Evolutionary conservation across 2,113 vertebrate genomes (phyloP).

Genomic region (Hydropotes inermis): DNA sequence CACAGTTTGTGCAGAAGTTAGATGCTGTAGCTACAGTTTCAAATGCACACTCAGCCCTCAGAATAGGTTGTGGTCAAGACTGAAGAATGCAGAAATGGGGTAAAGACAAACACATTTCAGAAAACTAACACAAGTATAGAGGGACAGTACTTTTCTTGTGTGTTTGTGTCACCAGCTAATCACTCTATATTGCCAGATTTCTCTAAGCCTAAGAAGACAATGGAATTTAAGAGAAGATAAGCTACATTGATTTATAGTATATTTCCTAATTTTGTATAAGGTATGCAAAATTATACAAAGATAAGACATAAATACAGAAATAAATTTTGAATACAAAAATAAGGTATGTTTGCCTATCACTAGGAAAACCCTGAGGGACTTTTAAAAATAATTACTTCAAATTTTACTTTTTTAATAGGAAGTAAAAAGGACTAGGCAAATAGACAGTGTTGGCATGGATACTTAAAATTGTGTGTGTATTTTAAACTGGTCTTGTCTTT

Average conservation of each 20-base stretch:
- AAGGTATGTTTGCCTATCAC: constrained; percentile 8
- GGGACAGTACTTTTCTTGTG: background rate
- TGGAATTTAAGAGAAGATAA: background rate
- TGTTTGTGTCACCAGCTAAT: background rate
- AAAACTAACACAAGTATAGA: background rate
- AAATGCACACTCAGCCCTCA: background rate
- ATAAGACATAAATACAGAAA: background rate
- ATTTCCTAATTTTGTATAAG: background rate
- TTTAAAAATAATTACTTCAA: constrained; percentile 53
- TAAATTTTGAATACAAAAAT: background rate
- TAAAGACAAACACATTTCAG: background rate
- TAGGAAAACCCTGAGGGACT: background rate
- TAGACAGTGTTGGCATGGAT: background rate
- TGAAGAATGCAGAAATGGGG: background rate
- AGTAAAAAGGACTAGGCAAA: constrained; percentile 34
- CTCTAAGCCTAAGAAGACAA: background rate
- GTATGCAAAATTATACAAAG: background rate
- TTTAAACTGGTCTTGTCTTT: constrained; percentile 35
- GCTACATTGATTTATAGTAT: background rate
- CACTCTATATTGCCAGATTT: background rate
- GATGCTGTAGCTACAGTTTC: background rate
- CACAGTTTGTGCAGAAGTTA: background rate
- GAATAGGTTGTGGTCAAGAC: background rate
- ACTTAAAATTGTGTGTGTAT: constrained; percentile 28
- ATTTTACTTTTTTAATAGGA: constrained; percentile 44